These are phyloP conservation scores for Clarias laeviceps DNA, from an alignment of 2,797 vertebrate genomes.

Conservation along the genomic window DNA sequence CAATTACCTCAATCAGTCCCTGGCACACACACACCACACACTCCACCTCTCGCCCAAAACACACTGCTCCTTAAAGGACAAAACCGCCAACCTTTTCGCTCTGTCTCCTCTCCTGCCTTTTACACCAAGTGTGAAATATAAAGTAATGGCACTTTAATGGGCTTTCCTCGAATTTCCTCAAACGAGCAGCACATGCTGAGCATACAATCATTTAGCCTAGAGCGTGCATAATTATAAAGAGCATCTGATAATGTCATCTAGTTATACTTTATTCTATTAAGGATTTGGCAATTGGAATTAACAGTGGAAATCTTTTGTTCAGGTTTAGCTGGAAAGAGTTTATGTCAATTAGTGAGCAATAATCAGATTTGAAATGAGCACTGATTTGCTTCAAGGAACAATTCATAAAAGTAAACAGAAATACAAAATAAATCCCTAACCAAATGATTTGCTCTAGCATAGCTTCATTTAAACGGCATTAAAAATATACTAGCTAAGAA, in stretches of 20 bases:
- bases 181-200: slow-evolving; percentile 58
- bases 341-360: slow-evolving; percentile 74
- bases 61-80: slow-evolving; percentile 65
- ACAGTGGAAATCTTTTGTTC: slow-evolving; percentile 49
- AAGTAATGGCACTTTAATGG: slow-evolving; percentile 68
- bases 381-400: slow-evolving; percentile 68
- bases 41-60: slow-evolving; percentile 41
- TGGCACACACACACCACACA: slow-evolving; percentile 36
- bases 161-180: slow-evolving; percentile 62
- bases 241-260: slow-evolving; percentile 65
- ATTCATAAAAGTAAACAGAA: slow-evolving; percentile 64
- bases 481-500: slow-evolving; percentile 10
- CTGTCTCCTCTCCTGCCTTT: slow-evolving; percentile 39
- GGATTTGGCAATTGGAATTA: slow-evolving; percentile 60
- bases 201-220: slow-evolving; percentile 67
- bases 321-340: slow-evolving; percentile 56
- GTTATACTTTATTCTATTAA: slow-evolving; percentile 63
- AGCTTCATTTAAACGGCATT: slow-evolving; percentile 69
- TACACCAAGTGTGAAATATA: slow-evolving; percentile 53
- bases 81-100: slow-evolving; percentile 47
- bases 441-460: slow-evolving; percentile 69
- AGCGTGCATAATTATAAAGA: slow-evolving; percentile 70
- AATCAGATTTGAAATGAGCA: slow-evolving; percentile 72
- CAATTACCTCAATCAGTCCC: slow-evolving; percentile 72
- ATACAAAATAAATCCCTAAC: slow-evolving; percentile 59